Evolutionary conservation across 2,797 vertebrate genomes (phyloP).

Genomic region (Arctocebus calabarensis): DNA sequence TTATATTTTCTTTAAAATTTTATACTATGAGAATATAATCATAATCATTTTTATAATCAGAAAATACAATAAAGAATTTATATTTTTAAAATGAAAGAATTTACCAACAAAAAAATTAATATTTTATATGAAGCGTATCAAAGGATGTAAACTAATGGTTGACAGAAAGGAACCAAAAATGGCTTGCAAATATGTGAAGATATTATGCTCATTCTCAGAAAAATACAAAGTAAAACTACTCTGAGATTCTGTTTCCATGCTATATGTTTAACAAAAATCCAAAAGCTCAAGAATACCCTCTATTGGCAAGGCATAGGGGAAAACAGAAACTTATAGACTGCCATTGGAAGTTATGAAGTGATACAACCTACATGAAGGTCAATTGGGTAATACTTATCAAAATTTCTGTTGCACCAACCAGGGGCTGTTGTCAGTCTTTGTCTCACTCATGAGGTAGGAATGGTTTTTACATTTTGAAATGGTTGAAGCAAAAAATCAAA

Average conservation of each 20-base stretch:
- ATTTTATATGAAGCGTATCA: background rate
- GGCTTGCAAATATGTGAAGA: background rate
- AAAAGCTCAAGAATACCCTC: background rate
- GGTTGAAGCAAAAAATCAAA: background rate
- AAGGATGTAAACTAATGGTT: background rate
- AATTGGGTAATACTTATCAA: background rate
- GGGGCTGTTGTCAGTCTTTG: background rate
- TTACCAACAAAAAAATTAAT: background rate
- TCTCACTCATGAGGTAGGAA: background rate
- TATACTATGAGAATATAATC: background rate
- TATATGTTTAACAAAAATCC: background rate
- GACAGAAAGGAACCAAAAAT: background rate
- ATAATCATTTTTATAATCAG: constrained; percentile 19
- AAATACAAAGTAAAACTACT: constrained; percentile 14
- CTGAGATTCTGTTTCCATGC: background rate
- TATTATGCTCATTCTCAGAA: background rate
- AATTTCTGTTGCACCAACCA: background rate
- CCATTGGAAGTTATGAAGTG: background rate
- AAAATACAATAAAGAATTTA: constrained; percentile 9
- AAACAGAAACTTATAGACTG: background rate
- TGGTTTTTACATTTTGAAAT: background rate
- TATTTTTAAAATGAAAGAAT: constrained; percentile 14
- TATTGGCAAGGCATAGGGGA: background rate
- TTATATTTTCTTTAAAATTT: constrained; percentile 42
- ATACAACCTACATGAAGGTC: background rate